Base-by-base conservation (phyloP, 2,113 vertebrate genomes). In the Cyrtonyx montezumae region DNA sequence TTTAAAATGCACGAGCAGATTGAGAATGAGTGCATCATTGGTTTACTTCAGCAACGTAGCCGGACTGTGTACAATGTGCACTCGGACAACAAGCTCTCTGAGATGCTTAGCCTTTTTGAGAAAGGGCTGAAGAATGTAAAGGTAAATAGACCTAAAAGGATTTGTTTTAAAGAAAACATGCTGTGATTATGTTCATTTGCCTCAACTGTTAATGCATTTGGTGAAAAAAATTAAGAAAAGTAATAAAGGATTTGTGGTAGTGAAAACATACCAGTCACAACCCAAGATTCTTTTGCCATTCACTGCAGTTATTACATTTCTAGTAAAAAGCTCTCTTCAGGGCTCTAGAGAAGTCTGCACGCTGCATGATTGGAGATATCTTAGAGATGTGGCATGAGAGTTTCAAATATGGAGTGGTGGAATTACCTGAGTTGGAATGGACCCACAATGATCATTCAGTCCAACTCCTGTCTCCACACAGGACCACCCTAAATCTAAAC, bases 1-100 rank as follows among this genome's bases (percentile, higher is more conserved):
- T 99, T 99, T 96, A 99, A 99, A 97, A 99, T 99, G 98, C 99
- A 99, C 2, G 99, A 99, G 79, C 99, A 99, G 95, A 99, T 99
- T 43, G 99, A 99, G 97, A 99, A 99, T 20, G 99, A 99, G 86
- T 99, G 98, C 97, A 99, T 99, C 69, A 99, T 99, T 70, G 98
- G 98, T 28, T 98, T 99, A 95, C 96, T 99, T 93, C 99, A 99
- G 61, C 98, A 99, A 63, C 99, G 99, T 79, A 99, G 99, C 97
- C 98, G 97, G 96, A 99, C 98, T 1, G 98, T 98, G 87, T 99
- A 99, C 96, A 99, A 99, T 9, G 99, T 99, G 11, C 99, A 99
- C 95, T 99, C 99, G 0, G 99, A 99, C 97, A 99, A 99, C 97
- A 99, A 99, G 40, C 98, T 99, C 30, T 99, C 99, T 2, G 99